These are phyloP conservation scores for Solea senegalensis DNA, from an alignment of 2,113 vertebrate species.

Conservation along the genomic window DNA sequence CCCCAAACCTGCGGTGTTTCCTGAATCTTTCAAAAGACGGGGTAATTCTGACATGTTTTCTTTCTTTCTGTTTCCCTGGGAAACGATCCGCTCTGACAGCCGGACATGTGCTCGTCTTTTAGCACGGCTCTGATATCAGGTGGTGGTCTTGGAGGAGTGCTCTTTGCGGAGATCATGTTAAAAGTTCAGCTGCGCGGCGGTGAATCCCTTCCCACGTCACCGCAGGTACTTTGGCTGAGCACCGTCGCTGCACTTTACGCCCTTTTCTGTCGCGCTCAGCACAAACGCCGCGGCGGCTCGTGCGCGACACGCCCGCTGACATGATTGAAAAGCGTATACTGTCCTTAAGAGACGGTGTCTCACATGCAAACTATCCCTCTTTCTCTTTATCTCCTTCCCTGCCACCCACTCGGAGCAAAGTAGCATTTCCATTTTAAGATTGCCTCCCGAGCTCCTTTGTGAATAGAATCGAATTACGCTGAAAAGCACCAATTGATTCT, in stretches of 20 bases:
- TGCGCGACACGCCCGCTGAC: conserved; percentile 9
- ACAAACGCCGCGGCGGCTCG: conserved; percentile 42
- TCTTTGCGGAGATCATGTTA: conserved; percentile 38
- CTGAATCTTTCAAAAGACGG: neutral
- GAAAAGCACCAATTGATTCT: conserved; percentile 80
- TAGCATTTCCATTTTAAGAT: conserved; percentile 81
- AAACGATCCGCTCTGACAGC: conserved; percentile 10
- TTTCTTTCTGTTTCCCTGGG: neutral
- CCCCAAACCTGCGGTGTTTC: conserved; percentile 18
- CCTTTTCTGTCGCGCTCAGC: conserved; percentile 57
- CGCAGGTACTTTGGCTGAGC: conserved; percentile 53
- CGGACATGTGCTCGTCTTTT: conserved; percentile 13
- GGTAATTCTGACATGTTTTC: conserved; percentile 13
- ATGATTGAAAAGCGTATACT: conserved; percentile 53
- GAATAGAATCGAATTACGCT: conserved; percentile 79
- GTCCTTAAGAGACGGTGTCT: conserved; percentile 46
- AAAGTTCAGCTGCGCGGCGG: conserved; percentile 11
- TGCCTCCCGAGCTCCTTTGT: conserved; percentile 77
- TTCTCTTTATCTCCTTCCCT: conserved; percentile 33
- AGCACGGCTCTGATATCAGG: conserved; percentile 34
- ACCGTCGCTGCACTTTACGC: conserved; percentile 42
- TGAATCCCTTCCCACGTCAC: conserved; percentile 28
- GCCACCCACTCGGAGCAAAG: conserved; percentile 58
- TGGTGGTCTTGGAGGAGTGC: conserved; percentile 18
- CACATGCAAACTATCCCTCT: conserved; percentile 55